Evolutionary conservation across 2,888 invertebrate genomes (phyloP).

Genomic region (Acheta domesticus): DNA sequence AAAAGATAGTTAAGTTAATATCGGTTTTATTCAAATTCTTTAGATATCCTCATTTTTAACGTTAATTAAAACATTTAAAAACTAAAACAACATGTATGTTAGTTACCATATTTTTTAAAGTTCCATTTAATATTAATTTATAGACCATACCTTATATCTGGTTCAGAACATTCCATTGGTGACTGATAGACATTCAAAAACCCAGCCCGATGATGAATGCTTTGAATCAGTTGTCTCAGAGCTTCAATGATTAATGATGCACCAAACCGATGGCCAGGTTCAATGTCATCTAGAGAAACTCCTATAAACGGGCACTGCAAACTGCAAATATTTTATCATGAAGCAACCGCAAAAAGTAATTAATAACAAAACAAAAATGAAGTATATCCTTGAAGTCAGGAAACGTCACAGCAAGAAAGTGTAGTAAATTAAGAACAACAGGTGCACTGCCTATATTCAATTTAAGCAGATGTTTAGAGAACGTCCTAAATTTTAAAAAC

Average conservation of each 20-base stretch:
- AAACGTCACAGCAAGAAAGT: background rate
- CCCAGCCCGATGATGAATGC: constrained; percentile 74
- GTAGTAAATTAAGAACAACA: background rate
- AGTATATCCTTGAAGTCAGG: constrained; percentile 24
- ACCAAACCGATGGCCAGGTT: constrained; percentile 38
- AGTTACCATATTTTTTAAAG: no score
- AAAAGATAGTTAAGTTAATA: no score
- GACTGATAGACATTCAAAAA: constrained; percentile 69
- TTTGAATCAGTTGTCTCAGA: constrained; percentile 68
- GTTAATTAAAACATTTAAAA: no score
- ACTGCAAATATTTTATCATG: constrained; percentile 48
- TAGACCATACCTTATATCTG: constrained; percentile 68
- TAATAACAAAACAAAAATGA: constrained; percentile 25
- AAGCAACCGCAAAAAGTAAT: constrained; percentile 34
- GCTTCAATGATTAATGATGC: constrained; percentile 58
- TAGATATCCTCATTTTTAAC: no score
- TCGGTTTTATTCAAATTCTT: no score
- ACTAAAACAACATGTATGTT: no score
- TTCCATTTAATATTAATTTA: no score
- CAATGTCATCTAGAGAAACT: constrained; percentile 55
- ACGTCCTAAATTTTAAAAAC: no score
- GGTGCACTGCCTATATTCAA: background rate
- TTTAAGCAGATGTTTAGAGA: no score
- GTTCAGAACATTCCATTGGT: constrained; percentile 74
- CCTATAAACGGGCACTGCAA: constrained; percentile 84